Base-by-base conservation (phyloP, 1,140 invertebrate species). In the Campoletis sonorensis region DNA sequence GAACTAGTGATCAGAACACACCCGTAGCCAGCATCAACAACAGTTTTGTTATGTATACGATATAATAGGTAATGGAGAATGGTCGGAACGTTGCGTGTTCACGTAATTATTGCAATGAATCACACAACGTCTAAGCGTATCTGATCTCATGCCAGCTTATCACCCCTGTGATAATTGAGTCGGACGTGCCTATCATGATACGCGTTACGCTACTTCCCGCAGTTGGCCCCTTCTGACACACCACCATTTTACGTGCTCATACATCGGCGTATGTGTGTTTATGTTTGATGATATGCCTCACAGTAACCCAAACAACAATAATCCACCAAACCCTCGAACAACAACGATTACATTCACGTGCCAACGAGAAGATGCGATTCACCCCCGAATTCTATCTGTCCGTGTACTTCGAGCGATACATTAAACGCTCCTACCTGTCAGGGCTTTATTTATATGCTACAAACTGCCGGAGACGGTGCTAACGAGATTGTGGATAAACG, bases 101-200 rank as follows among this genome's bases (percentile, higher is more conserved):
- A 78, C 73, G 64, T 84, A 85, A 85, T 85, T 82, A 84, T 81
- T 76, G 80, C 80, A 83, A 85, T 88, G 85, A 87, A 85, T 86
- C 86, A 85, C 84, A 82, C 75, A 78, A 79, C 78, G 82, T 84
- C 82, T 85, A 84, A 85, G 85, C 84, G 79, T 86, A 86, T 81
- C 79, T 79, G 81, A 88, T 85, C 84, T 45, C 79, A 80, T 61
- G 83, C 80, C 83, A 81, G 84, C 83, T 82, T 85, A 85, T 86
- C 77, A 81, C 83, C 84, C 79, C 79, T 80, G 83, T 83, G 86
- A 86, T 88, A 87, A 87, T 88, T 85, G 85, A 86, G 80, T 86
- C 83, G 64, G 82, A 79, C 84, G 84, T 78, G 76, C 58, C 49
- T 84, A 85, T 87, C 84, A 85, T 82, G 80, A 82, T 81, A 73